These are phyloP conservation scores for Mormoops blainvillei DNA, from an alignment of 2,113 vertebrate genomes.

Conservation along the genomic window DNA sequence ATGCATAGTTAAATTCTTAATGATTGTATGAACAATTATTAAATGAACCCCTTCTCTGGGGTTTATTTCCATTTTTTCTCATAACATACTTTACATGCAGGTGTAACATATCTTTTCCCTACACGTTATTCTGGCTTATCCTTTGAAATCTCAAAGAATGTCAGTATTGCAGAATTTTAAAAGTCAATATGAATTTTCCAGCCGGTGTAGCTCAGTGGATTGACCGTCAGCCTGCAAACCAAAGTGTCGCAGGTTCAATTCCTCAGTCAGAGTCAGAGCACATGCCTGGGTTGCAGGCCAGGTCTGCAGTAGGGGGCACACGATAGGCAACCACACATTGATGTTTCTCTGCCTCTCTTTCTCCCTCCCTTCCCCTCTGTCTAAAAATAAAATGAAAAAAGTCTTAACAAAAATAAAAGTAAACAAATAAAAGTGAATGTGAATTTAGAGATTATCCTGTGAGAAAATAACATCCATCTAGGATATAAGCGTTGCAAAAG, in stretches of 20 bases:
- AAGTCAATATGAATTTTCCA: not conserved
- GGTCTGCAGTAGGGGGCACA: too few species aligned
- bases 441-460: not conserved
- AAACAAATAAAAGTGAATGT: too few species aligned
- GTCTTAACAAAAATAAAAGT: too few species aligned
- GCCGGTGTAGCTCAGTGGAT: too few species aligned
- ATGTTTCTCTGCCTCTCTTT: too few species aligned
- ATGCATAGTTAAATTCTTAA: not conserved
- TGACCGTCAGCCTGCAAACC: too few species aligned
- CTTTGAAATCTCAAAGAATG: not conserved
- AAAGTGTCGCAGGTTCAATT: too few species aligned
- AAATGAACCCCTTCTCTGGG: not conserved
- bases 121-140: not conserved
- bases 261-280: too few species aligned
- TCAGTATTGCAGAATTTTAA: not conserved
- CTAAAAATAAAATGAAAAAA: too few species aligned
- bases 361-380: too few species aligned
- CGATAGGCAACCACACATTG: too few species aligned
- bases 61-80: not conserved
- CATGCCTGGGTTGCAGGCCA: too few species aligned
- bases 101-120: not conserved
- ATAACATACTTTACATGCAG: not conserved
- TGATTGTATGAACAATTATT: not conserved
- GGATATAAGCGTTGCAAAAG: not conserved
- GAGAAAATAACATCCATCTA: not conserved